These are phyloP conservation scores for Andrena fulva DNA, from an alignment of 2,888 invertebrate genomes.

Conservation along the genomic window DNA sequence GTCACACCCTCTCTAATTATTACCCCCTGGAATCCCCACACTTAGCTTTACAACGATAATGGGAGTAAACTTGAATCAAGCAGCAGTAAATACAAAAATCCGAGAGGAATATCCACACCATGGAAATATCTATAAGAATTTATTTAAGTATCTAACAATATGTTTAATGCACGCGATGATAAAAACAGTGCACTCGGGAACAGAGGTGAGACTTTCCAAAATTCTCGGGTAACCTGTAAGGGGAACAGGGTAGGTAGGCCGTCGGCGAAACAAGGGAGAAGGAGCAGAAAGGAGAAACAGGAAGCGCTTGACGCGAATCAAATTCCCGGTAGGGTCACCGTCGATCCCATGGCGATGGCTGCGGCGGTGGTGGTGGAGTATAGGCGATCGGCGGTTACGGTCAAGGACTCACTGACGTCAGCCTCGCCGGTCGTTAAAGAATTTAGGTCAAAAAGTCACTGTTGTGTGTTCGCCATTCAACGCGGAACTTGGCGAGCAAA, in stretches of 20 bases:
- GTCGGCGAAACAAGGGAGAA: conserved; percentile 3
- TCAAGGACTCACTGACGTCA: conserved; percentile 81
- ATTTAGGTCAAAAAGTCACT: conserved; percentile 84
- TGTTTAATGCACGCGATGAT: background rate
- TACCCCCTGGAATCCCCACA: background rate
- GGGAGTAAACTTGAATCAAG: background rate
- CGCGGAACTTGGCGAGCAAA: conserved; percentile 59
- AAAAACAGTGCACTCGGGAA: background rate
- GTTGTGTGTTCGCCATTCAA: conserved; percentile 70
- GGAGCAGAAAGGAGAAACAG: conserved; percentile 40
- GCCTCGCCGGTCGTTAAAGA: conserved; percentile 78
- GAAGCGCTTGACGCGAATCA: conserved; percentile 46
- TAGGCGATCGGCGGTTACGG: conserved; percentile 76
- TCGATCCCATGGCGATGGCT: conserved; percentile 42
- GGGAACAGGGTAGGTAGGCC: background rate
- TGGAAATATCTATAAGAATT: no score
- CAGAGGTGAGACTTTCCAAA: background rate
- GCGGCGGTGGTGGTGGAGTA: conserved; percentile 41
- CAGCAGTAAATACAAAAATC: no score
- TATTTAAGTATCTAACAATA: no score
- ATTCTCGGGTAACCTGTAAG: background rate
- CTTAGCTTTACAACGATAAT: background rate
- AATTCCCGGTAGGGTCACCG: conserved; percentile 54
- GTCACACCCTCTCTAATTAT: background rate
- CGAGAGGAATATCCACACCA: no score